phyloP scores from a whole-genome alignment of 2,888 invertebrate genomes.

The Philereme vetulata region DNA sequence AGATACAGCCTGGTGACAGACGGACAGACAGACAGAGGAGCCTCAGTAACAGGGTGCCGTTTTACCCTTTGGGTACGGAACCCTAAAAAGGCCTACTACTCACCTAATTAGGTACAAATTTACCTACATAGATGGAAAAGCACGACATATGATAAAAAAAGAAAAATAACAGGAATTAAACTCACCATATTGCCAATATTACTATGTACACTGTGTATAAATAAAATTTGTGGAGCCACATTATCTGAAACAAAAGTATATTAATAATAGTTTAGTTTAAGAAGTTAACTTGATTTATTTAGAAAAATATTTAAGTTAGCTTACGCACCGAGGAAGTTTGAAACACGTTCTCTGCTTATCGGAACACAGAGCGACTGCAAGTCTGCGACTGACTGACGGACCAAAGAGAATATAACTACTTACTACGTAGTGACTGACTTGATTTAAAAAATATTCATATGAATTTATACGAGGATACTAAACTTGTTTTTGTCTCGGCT shows the following conservation, averaged over 20 bases:
- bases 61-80: no score
- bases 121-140: no score
- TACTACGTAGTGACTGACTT: no score
- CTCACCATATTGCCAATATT: slow-evolving; percentile 53
- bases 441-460: background rate
- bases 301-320: no score
- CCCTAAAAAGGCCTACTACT: no score
- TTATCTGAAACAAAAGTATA: slow-evolving; percentile 45
- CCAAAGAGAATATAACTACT: no score
- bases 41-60: no score
- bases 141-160: slow-evolving; percentile 2
- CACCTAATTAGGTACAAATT: no score
- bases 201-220: slow-evolving; percentile 42
- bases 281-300: no score
- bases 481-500: background rate
- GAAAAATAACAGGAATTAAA: slow-evolving; percentile 11
- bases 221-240: slow-evolving; percentile 49
- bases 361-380: slow-evolving; percentile 26
- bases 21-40: no score
- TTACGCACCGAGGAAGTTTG: background rate
- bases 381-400: background rate
- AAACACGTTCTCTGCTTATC: slow-evolving; percentile 17
- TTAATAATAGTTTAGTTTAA: no score
- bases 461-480: background rate
- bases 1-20: no score